Base-by-base conservation (phyloP, 1,140 invertebrate genomes). In the Aphaenogaster rudis region DNA sequence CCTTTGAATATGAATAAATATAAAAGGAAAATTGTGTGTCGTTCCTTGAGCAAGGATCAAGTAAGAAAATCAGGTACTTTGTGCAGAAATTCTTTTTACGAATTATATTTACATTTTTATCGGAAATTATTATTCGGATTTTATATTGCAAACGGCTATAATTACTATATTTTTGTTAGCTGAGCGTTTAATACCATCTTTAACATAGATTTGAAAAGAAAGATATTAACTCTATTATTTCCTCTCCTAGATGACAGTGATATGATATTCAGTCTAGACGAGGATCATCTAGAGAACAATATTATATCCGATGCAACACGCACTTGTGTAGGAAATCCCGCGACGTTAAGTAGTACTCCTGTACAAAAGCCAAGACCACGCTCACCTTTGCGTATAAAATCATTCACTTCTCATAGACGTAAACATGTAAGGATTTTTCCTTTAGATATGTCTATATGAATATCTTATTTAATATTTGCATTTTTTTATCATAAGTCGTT, bases 181-280 rank as follows among this genome's bases (percentile, higher is more conserved):
- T 64, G 2, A 64, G 8, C 13, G 3, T 78, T 11, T 59, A 45
- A 42, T 45, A 9, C 13, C 13, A 33, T 79, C 3, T 0, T 54
- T 59, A n/a, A 52, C 17, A 28, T 42, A 17, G 6, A 52, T 9
- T 54, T 69, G 7, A 42, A 39, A 21, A 0, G 7, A 67, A 39
- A 9, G 11, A 17, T 28, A 2, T 63, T 52, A 69, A 66, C n/a
- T 61, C 3, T 39, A 28, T 42, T 33, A 61, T 69, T 90, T 76
- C 77, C 72, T 50, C 3, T 87, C 48, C 39, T 52, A 95, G 95
- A 96, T 66, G 95, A 96, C 28, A 93, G 64, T 36, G 97, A 97
- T 90, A 96, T 97, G 95, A 98, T 97, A 90, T 98, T 97, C 86
- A 97, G 96, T 28, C 95, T 98, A 54, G 97, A 98, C 82, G 97